Percentiles rank a stretch among this genome's conserved stretches.
These are phyloP conservation scores for Noctilio leporinus DNA, from an alignment of 2,113 vertebrate species.

Conservation along the genomic window DNA sequence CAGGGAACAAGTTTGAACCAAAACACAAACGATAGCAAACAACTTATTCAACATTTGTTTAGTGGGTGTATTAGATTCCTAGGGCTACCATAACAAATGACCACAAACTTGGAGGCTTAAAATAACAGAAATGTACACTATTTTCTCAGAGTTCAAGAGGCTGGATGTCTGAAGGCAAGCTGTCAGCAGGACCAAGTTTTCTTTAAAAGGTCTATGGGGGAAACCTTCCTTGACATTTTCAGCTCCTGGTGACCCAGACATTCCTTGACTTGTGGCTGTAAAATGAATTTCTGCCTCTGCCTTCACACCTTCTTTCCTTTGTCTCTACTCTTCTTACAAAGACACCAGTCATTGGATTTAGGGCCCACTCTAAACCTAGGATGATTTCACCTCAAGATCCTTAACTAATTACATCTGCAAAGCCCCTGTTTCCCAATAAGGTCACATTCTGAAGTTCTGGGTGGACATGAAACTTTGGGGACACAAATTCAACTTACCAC, in stretches of 20 bases:
- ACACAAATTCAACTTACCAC: background rate
- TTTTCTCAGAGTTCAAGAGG: background rate
- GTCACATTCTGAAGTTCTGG: background rate
- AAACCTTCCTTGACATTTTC: background rate
- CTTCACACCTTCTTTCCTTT: background rate
- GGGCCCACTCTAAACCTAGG: background rate
- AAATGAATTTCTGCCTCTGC: background rate
- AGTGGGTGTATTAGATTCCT: background rate
- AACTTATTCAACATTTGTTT: slow-evolving; percentile 39
- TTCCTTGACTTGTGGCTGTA: background rate
- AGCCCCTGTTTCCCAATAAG: background rate
- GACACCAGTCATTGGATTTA: background rate
- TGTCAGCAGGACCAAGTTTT: background rate
- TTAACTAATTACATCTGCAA: background rate
- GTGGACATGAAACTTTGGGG: background rate
- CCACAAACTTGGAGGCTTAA: background rate
- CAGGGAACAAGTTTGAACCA: background rate
- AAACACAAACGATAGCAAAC: slow-evolving; percentile 8
- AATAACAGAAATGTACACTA: background rate
- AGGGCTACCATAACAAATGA: background rate
- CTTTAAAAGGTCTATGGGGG: background rate
- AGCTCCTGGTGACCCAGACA: background rate
- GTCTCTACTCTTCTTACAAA: background rate
- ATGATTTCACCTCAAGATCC: background rate
- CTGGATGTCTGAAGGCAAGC: background rate